Conservation (phyloP, 2,888 invertebrate genomes). For the Tetragnatha montana region DNA sequence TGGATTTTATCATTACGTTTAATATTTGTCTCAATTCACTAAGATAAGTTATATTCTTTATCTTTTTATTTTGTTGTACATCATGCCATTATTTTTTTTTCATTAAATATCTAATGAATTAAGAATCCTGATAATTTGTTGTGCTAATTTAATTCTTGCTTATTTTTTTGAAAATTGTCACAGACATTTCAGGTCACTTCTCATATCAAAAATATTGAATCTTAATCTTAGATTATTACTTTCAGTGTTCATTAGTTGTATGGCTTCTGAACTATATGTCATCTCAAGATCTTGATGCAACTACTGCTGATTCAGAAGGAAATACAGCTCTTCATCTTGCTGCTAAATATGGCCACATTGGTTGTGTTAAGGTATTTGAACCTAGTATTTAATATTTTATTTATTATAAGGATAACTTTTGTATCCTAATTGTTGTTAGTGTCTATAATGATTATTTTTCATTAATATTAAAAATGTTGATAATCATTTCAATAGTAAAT, state of each 20-base stretch:
- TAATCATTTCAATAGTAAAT: no score
- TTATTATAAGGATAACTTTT: neutral
- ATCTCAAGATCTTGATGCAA: constrained; percentile 73
- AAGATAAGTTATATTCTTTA: no score
- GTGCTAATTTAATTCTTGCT: neutral
- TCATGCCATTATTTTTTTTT: no score
- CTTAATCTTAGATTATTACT: neutral
- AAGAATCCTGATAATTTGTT: neutral
- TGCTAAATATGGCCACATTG: constrained; percentile 75
- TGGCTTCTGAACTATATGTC: constrained; percentile 68
- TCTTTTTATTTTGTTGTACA: no score
- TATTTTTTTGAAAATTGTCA: neutral
- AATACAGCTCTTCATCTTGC: constrained; percentile 76
- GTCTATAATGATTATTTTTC: neutral
- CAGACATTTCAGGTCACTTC: no score
- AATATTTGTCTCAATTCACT: no score
- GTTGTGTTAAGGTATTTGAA: constrained; percentile 72
- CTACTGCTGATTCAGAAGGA: constrained; percentile 74
- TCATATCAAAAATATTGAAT: neutral
- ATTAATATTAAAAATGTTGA: no score
- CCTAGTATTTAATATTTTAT: neutral
- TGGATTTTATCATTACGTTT: no score
- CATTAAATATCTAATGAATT: neutral
- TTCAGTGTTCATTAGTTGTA: constrained; percentile 55
- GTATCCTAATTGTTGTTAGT: neutral